Evolutionary conservation across 2,113 vertebrate genomes (phyloP), one percentile per base, ranked within the genome.

Genomic region (Tachycineta bicolor): DNA sequence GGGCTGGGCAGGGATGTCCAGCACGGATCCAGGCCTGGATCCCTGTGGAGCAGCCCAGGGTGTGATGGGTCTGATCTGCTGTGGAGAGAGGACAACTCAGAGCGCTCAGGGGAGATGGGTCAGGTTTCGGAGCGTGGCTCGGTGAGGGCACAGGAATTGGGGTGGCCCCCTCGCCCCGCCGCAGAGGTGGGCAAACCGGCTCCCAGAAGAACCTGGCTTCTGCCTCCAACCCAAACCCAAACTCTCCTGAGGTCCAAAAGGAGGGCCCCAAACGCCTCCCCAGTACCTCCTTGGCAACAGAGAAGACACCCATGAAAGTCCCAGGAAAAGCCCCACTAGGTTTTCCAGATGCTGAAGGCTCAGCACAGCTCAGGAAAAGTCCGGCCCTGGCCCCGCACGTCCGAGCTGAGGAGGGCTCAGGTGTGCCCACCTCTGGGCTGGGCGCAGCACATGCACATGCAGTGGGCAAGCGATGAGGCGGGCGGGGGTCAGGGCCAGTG

Each of bases 401-500:
- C 68, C 14, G 58, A 92, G 83, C 60, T 3, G 2, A 31, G 44
- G 44, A 37, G 83, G 75, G 39, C 82, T 44, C n/a, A 2, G 71
- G 90, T 95, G 97, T 97, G 90, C 92, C 90, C 69, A 95, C 96
- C 96, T 94, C 92, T 96, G 93, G 86, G 93, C 93, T 79, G 87
- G 60, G 58, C 12, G 39, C 94, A 95, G 95, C 86, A 84, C 96
- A 97, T 94, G 95, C 93, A 97, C 97, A 97, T 97, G 97, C 97
- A 97, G 91, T 10, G 86, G 71, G 74, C 37, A 93, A 95, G 94
- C 83, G 10, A 96, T 94, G 93, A 94, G 49, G 96, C 0, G 18
- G 92, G 87, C 31, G 16, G 78, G 71, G 88, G 41, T 78, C 3
- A 2, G 56, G 56, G 59, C 59, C 3, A 2, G 39, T 56, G 91